Evolutionary conservation across 1,140 invertebrate species (phyloP), one percentile per base, ranked within the genome.

Genomic region (Panagrolaimus sp.): DNA sequence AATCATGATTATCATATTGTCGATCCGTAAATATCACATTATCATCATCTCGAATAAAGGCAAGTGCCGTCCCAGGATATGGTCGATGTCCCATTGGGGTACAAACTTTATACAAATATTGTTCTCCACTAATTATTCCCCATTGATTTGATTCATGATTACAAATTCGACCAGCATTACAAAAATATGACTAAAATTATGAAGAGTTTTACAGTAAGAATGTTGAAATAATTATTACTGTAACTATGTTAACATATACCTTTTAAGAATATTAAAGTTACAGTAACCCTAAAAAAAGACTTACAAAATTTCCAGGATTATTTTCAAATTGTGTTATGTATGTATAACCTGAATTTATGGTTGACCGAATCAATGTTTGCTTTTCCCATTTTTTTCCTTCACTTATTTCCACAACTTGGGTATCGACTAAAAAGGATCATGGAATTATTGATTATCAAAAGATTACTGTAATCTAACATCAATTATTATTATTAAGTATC

Each of bases 321-420:
- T 81, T 82, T 44, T 83, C 80, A 67, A 82, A 82, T 69, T 82
- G 82, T 15, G 80, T 83, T 14, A 82, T 72, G 71, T 82, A 82
- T 55, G 82, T 70, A 63, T 83, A 83, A 10, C 80, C 80, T 32
- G 73, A 78, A 68, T 82, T 83, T 17, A 82, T 81, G 3, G 80
- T 82, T 24, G 76, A 83, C 38, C 80, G 67, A 43, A 82, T 78
- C 24, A 82, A 66, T 26, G 82, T 83, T 67, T 82, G 79, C 58
- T 83, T 83, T 17, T 82, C 78, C 80, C 80, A 82, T 14, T 68
- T 38, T 32, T 70, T 67, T 12, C 81, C 82, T 44, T 76, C 47
- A 43, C 69, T 73, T 32, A 83, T 64, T 58, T 82, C 80, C 4
- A 71, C 64, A 10, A 82, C 72, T 73, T 82, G 82, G 12, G 75